Percentiles rank a stretch among this genome's conserved stretches.
These are phyloP conservation scores for Ophiothrix spiculata DNA, from an alignment of 35 echinoderm and acorn worm species.

Conservation along the genomic window DNA sequence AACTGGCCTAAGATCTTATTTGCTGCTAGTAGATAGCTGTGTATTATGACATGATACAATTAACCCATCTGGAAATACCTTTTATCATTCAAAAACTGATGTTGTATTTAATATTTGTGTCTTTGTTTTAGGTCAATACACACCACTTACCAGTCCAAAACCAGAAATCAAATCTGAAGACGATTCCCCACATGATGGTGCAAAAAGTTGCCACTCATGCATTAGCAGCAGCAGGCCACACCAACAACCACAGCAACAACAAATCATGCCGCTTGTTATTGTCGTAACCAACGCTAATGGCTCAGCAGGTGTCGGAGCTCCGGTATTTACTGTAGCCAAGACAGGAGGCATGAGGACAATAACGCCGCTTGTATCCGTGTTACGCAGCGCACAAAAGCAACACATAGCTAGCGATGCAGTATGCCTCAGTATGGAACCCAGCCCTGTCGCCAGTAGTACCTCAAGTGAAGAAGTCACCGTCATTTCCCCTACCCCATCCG, in stretches of 20 bases:
- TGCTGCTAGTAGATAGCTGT: too few relatives aligned
- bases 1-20: too few relatives aligned
- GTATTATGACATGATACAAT: too few relatives aligned
- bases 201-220: background rate
- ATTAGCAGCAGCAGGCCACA: too few relatives aligned
- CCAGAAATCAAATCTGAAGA: constrained; percentile 1
- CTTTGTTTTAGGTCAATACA: background rate
- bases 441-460: background rate
- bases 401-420: background rate
- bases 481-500: background rate
- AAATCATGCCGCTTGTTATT: background rate
- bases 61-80: too few relatives aligned
- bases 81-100: too few relatives aligned
- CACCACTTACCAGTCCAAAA: background rate
- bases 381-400: background rate
- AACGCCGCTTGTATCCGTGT: background rate
- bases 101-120: too few relatives aligned
- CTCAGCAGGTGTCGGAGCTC: background rate
- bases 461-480: background rate
- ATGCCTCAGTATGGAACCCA: background rate
- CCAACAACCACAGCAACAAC: background rate
- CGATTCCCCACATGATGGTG: background rate
- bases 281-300: background rate
- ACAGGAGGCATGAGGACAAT: background rate
- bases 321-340: background rate